Percentiles rank a stretch among this genome's conserved stretches.
phyloP scores from a whole-genome alignment of 2,888 invertebrate genomes.

The Muschampia plurimacula region DNA sequence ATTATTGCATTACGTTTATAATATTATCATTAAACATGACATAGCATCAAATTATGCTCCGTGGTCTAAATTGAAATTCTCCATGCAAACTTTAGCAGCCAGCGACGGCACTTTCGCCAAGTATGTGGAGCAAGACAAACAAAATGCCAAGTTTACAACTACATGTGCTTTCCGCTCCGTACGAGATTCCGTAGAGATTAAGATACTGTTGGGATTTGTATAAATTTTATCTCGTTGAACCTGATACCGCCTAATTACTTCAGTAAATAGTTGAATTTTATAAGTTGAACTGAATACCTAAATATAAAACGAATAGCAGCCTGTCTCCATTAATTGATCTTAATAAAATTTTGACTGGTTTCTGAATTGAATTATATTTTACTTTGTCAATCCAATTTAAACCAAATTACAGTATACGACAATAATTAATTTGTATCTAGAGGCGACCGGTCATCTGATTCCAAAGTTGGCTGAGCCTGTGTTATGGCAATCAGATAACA shows the following conservation, averaged over 20 bases:
- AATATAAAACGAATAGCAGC: too few relatives aligned
- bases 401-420: too few relatives aligned
- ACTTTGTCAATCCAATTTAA: too few relatives aligned
- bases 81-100: slow-evolving; percentile 8
- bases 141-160: slow-evolving; percentile 34
- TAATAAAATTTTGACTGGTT: too few relatives aligned
- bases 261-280: not conserved
- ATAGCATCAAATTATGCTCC: not conserved
- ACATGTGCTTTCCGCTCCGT: slow-evolving; percentile 18
- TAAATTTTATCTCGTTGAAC: not conserved
- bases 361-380: too few relatives aligned
- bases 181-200: slow-evolving; percentile 18
- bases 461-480: too few relatives aligned
- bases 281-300: too few relatives aligned
- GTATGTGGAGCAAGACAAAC: slow-evolving; percentile 31
- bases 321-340: too few relatives aligned
- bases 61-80: slow-evolving; percentile 32
- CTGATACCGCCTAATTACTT: not conserved
- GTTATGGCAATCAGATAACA: too few relatives aligned
- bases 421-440: too few relatives aligned
- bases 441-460: too few relatives aligned
- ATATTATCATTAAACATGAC: not conserved
- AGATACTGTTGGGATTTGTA: slow-evolving; percentile 10
- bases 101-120: slow-evolving; percentile 11
- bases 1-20: too few relatives aligned